Conservation (phyloP, 2,888 invertebrate species). For the Eilema depressum region DNA sequence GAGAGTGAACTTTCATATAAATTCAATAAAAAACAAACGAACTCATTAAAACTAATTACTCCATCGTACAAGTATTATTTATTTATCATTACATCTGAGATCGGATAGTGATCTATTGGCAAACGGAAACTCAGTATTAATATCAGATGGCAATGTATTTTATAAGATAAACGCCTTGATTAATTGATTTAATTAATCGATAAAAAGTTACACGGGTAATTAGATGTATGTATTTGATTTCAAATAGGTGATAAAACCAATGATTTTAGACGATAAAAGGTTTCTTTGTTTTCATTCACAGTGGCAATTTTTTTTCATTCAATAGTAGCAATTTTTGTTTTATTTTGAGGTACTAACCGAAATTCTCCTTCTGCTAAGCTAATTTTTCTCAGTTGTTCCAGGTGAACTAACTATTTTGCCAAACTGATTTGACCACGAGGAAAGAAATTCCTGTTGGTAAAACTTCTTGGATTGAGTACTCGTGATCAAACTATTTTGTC, state of each 20-base stretch:
- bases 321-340: too few species aligned
- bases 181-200: constrained; percentile 39
- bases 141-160: constrained; percentile 31
- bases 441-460: too few species aligned
- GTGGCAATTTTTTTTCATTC: too few species aligned
- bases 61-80: constrained; percentile 34
- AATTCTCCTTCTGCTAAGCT: too few species aligned
- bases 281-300: background rate
- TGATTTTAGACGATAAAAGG: background rate
- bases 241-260: background rate
- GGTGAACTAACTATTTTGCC: too few species aligned
- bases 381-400: too few species aligned
- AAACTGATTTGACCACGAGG: too few species aligned
- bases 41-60: constrained; percentile 44
- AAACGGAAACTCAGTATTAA: constrained; percentile 29
- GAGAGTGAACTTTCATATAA: constrained; percentile 16
- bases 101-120: constrained; percentile 38
- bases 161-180: constrained; percentile 44
- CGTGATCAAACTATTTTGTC: too few species aligned
- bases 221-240: constrained; percentile 27
- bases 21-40: constrained; percentile 24
- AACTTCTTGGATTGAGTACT: too few species aligned
- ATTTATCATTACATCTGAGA: constrained; percentile 39
- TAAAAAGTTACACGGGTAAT: constrained; percentile 36
- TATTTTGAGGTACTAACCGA: too few species aligned